Percentiles rank a stretch among this genome's conserved stretches.
phyloP scores from a whole-genome alignment of 1,140 invertebrate species.

The Platyscapa corneri region DNA sequence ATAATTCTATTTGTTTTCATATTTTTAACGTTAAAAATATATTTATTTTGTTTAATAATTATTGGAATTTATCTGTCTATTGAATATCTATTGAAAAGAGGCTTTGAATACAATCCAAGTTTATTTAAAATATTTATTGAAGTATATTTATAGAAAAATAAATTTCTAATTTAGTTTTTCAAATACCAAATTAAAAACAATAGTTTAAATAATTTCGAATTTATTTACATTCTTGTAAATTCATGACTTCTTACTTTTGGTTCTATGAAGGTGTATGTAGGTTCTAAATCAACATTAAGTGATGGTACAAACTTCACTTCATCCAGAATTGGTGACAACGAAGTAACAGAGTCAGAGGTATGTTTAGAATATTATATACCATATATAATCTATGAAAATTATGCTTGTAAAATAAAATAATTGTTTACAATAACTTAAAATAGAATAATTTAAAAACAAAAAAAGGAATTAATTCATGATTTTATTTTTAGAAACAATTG shows the following conservation, averaged over 20 bases:
- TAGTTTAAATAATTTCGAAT: neutral
- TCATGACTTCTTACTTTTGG: neutral
- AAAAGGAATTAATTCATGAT: neutral
- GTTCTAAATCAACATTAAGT: constrained; percentile 68
- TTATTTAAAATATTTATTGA: constrained; percentile 39
- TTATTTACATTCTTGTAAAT: neutral
- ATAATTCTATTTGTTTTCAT: constrained; percentile 9
- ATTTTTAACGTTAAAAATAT: constrained; percentile 46
- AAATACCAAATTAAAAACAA: no score
- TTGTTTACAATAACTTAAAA: neutral
- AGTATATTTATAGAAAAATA: neutral
- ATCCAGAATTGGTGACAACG: constrained; percentile 67
- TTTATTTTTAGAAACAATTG: constrained; percentile 6
- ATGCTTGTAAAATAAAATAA: neutral
- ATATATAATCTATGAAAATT: neutral
- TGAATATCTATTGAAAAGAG: no score
- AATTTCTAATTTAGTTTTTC: no score
- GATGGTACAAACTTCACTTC: constrained; percentile 67
- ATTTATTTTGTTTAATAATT: constrained; percentile 47
- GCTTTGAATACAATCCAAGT: constrained; percentile 56
- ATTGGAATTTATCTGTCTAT: constrained; percentile 55
- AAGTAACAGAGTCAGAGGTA: constrained; percentile 68
- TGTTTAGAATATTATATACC: neutral
- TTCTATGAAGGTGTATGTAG: constrained; percentile 70
- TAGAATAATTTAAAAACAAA: no score